Evolutionary conservation across 1,140 invertebrate species (phyloP).

Genomic region (Heliconius nattereri): DNA sequence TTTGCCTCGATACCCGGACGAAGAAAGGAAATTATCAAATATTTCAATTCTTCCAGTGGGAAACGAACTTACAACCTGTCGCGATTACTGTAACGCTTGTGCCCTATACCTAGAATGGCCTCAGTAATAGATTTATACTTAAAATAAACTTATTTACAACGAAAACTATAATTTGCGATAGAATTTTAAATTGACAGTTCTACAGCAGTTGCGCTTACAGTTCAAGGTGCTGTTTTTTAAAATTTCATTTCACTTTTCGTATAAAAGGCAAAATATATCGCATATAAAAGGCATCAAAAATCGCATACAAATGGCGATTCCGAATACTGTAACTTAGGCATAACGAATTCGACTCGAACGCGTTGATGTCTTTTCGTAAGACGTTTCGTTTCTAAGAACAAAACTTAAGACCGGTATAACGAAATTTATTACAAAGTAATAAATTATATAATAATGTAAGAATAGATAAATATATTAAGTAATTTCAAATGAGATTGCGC

Average conservation of each 20-base stretch:
- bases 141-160: background rate
- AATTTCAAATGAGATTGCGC: background rate
- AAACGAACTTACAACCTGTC: too few species aligned
- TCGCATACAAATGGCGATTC: too few species aligned
- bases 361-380: conserved; percentile 73
- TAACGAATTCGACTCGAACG: conserved; percentile 32
- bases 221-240: background rate
- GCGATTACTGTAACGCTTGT: too few species aligned
- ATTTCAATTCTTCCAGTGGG: too few species aligned
- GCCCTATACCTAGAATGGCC: too few species aligned
- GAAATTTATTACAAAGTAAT: conserved; percentile 10
- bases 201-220: background rate
- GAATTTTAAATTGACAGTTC: background rate
- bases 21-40: too few species aligned
- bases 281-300: too few species aligned
- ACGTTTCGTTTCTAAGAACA: conserved; percentile 24
- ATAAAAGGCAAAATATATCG: too few species aligned
- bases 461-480: background rate
- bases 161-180: background rate
- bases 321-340: background rate
- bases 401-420: background rate
- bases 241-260: background rate
- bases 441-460: background rate
- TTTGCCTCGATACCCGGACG: too few species aligned
- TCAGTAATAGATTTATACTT: too few species aligned